Evolutionary conservation across 2,888 invertebrate species (phyloP).

Genomic region (Crocallis elinguaria): DNA sequence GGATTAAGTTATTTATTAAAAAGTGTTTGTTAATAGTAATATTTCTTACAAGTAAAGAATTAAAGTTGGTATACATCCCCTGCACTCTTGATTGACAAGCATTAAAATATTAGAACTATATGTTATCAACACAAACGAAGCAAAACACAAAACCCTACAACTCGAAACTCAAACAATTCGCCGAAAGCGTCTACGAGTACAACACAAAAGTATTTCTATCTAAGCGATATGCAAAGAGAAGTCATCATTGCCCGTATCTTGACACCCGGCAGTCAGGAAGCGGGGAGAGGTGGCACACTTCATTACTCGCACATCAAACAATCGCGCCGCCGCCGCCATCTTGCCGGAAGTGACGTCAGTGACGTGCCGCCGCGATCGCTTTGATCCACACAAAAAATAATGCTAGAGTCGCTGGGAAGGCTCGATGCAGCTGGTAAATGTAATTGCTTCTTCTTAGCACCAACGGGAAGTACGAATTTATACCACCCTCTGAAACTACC

Average conservation of each 20-base stretch:
- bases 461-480: not conserved
- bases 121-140: not conserved
- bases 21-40: no score
- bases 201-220: constrained; percentile 55
- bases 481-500: not conserved
- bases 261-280: constrained; percentile 78
- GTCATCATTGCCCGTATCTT: constrained; percentile 74
- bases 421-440: constrained; percentile 51
- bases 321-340: constrained; percentile 79
- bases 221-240: constrained; percentile 61
- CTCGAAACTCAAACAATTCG: constrained; percentile 28
- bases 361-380: constrained; percentile 72
- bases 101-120: not conserved
- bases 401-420: constrained; percentile 52
- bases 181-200: constrained; percentile 28
- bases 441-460: constrained; percentile 53
- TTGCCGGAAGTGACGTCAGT: constrained; percentile 80
- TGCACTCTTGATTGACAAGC: no score
- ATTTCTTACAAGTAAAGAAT: no score
- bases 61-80: no score
- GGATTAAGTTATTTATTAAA: no score
- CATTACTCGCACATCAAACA: constrained; percentile 85
- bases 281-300: constrained; percentile 80
- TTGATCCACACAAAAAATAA: constrained; percentile 81
- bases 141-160: constrained; percentile 2